Base-by-base conservation (phyloP, 1,140 invertebrate genomes). In the Halictus rubicundus region DNA sequence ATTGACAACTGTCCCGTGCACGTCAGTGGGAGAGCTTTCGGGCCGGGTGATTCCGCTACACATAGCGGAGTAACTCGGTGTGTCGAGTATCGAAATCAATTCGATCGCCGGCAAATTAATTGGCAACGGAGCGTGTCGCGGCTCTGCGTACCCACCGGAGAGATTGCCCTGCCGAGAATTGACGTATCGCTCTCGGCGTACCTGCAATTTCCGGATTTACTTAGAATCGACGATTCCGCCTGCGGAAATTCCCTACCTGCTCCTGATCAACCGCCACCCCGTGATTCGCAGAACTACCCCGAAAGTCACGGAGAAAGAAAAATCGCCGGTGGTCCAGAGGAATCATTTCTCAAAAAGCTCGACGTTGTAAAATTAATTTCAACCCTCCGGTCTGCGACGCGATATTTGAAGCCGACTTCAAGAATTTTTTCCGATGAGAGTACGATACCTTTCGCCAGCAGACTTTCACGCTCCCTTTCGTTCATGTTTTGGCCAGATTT, bases 41-140 rank as follows among this genome's bases (percentile, higher is more conserved):
- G n/a, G 66, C 19, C 60, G n/a, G 60, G 23, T 64, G 61, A 78
- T 70, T 78, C 66, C 74, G 72, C 42, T 76, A 39, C 42, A 21
- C 27, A 63, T 57, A 77, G 42, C 66, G 52, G 73, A 68, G 64
- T 77, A 64, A 61, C 64, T 69, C 25, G 19, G 57, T 42, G 66
- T 52, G 68, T 37, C 75, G 66, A 81, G 60, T 64, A 76, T 78
- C 73, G 75, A 81, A 81, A 81, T 81, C 80, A 81, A 78, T 81
- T 78, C 49, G 66, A 71, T 78, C 75, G 66, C 12, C 42, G 75
- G 73, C 61, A 80, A 77, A 81, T 81, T 81, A 81, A 81, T 81
- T 81, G 75, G 74, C 80, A 78, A 81, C 61, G 60, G 68, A 78
- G 49, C 80, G 75, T 71, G 74, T 78, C 74, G 52, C 61, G 59